Evolutionary conservation across 2,113 vertebrate genomes (phyloP).

Genomic region (Mirounga angustirostris): DNA sequence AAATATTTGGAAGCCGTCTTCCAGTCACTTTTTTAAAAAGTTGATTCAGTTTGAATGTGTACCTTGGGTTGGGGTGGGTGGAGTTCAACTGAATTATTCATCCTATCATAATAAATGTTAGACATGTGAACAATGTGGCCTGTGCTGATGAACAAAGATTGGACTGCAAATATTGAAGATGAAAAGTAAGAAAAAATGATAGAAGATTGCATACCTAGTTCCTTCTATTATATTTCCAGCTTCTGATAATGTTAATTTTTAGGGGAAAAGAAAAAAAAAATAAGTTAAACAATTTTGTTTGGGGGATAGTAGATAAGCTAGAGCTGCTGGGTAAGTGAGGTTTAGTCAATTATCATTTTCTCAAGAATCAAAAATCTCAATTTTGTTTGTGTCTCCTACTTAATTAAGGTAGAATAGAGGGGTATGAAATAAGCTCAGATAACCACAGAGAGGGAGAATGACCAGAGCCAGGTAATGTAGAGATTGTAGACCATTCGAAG

Average conservation of each 20-base stretch:
- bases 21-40: background rate
- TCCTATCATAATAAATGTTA: background rate
- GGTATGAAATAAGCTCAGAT: background rate
- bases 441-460: background rate
- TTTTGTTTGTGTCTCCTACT: background rate
- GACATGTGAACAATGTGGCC: background rate
- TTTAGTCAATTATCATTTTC: background rate
- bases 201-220: background rate
- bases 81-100: background rate
- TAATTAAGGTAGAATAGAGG: background rate
- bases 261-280: background rate
- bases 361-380: background rate
- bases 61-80: background rate
- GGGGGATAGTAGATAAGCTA: background rate
- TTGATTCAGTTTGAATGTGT: background rate
- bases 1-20: background rate
- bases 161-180: background rate
- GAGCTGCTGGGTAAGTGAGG: background rate
- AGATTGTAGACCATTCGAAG: background rate
- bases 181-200: background rate
- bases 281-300: background rate
- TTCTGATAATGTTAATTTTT: background rate
- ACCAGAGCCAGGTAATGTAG: background rate
- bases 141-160: background rate
- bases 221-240: background rate